A percentile compares a stretch with the other conserved stretches of the same genome.
Evolutionary conservation across 2,797 vertebrate genomes (phyloP).

Genomic region (Erpetoichthys calabaricus): DNA sequence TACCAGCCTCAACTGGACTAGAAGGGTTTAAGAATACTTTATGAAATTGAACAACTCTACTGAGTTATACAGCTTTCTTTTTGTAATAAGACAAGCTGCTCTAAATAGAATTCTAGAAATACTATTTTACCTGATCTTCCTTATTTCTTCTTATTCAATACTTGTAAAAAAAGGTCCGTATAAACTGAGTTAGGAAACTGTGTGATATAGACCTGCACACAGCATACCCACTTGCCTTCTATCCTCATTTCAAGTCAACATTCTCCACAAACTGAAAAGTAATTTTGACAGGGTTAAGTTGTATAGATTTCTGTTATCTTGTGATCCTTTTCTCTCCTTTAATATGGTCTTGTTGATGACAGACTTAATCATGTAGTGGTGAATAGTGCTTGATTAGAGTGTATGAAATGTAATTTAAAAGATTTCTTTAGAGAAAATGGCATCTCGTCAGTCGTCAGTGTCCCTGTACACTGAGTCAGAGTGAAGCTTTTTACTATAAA

Average conservation of each 20-base stretch:
- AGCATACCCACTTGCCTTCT: not conserved
- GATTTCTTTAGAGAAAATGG: not conserved
- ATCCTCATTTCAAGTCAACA: not conserved
- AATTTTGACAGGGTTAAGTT: not conserved
- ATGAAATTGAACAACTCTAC: too few relatives aligned
- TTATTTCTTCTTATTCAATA: too few relatives aligned
- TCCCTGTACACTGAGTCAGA: conserved; percentile 12
- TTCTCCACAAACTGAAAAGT: conserved; percentile 1
- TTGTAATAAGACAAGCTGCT: too few relatives aligned
- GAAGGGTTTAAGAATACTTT: too few relatives aligned
- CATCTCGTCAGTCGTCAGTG: conserved; percentile 2
- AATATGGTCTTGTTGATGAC: conserved; percentile 9
- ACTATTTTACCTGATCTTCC: too few relatives aligned
- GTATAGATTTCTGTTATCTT: conserved; percentile 1
- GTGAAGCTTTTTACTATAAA: conserved; percentile 16
- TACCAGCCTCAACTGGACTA: too few relatives aligned
- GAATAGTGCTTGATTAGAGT: conserved; percentile 35
- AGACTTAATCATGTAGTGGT: conserved; percentile 13
- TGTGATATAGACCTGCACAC: not conserved
- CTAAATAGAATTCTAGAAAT: too few relatives aligned
- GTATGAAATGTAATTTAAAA: conserved; percentile 7
- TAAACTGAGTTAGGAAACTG: too few relatives aligned
- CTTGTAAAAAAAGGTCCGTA: too few relatives aligned
- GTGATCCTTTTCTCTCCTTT: not conserved
- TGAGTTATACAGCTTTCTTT: too few relatives aligned